Base-by-base conservation (phyloP, 2,888 invertebrate species). In the Lacanobia wlatinum region DNA sequence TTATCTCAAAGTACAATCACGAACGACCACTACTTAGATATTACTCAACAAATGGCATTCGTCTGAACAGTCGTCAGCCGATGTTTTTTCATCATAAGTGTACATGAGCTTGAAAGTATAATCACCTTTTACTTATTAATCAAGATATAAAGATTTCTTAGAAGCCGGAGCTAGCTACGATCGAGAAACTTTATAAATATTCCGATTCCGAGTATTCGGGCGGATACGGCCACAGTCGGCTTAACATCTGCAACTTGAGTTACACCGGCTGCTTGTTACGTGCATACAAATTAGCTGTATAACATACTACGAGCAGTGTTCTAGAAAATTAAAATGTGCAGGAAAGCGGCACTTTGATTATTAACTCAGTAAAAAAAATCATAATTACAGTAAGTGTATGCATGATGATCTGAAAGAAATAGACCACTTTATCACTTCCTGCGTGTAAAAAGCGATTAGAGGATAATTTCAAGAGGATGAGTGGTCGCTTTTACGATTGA, bases 231-330 rank as follows among this genome's bases (percentile, higher is more conserved):
- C 85, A 94, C 94, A 94, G 92, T 93, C 89, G 93, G 92, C 90
- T 94, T 93, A 92, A 92, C 96, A 95, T 95, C 95, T 95, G 96
- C 96, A 95, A 94, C 96, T 95, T 92, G 95, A 93, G 90, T 96
- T 95, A 95, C 95, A 95, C 96, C 91, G 92, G 92, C 93, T 92
- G 93, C 93, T 88, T 86, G 90, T 92, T 93, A 92, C 93, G 90
- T 94, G 93, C 92, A 94, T 95, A 92, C 92, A 94, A 94, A 95
- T 94, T 92, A 91, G 91, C 87, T 90, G 84, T 90, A 90, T 87
- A 89, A 78, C 72, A 78, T 79, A 88, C 88, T 87, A 88, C 80
- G 86, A 89, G 87, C 90, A 93, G 78, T 86, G 90, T 91, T 82
- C 90, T 92, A 91, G 92, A 93, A 94, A 94, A 95, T 94, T 94